Evolutionary conservation across 1,140 invertebrate genomes (phyloP), one percentile per base, ranked within the genome.

Genomic region (Rhynchophorus ferrugineus): DNA sequence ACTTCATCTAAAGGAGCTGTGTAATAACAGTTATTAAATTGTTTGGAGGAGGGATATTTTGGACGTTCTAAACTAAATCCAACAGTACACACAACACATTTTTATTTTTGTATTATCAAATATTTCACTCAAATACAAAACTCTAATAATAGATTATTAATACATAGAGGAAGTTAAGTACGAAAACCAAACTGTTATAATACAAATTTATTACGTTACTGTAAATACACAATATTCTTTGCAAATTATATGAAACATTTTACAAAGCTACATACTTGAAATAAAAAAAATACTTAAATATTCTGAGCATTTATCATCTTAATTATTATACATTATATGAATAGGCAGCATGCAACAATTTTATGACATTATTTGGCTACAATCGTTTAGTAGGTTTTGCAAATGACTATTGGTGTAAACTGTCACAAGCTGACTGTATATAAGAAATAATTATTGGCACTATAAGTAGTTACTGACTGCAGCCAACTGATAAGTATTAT

Each of bases 191-290:
- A 47, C 29, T 19, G 64, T 63, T 67, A 69, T 69, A 68, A 67
- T 70, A 70, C 68, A 70, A 70, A 70, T 70, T 70, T 70, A 70
- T 70, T 68, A 67, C 60, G 66, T 67, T 64, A 61, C 56, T 61
- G 60, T 61, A 59, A 61, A 69, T 64, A 70, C 68, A 69, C 62
- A 66, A 67, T 65, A 64, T 68, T 61, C 62, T 60, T 68, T 59
- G 66, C 66, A 62, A 67, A 67, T 67, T 57, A 65, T 65, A 62
- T 54, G 55, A 66, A 64, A 63, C 61, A 62, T 58, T 68, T 67
- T 65, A 68, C 63, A 68, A 67, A 67, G 65, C 66, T 68, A 67
- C 61, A 60, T 49, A 56, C 58, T 52, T 57, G 18, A 45, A 45
- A 49, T 42, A 36, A 53, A 55, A 47, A 39, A 47, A 37, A 49